These are phyloP conservation scores for Drosophila anomalata DNA, from an alignment of 2,888 invertebrate species.

Conservation along the genomic window DNA sequence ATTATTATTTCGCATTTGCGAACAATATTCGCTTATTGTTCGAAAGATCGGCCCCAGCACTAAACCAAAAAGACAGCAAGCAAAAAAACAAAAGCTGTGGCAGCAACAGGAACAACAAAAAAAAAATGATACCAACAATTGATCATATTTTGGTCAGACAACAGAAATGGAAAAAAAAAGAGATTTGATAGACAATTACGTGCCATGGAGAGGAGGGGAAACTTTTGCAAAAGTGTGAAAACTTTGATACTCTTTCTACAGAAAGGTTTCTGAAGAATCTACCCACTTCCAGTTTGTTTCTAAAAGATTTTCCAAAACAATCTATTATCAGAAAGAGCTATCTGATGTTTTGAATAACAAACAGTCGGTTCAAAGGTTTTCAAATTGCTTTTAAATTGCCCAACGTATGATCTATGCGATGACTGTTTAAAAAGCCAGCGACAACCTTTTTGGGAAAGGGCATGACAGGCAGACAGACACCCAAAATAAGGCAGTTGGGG, in stretches of 20 bases:
- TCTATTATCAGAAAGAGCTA: too few relatives aligned
- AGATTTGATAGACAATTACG: constrained; percentile 23
- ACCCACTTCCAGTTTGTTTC: not conserved
- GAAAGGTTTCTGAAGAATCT: not conserved
- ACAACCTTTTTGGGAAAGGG: constrained; percentile 59
- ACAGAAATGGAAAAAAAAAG: constrained; percentile 23
- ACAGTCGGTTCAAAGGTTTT: constrained; percentile 36
- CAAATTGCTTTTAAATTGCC: constrained; percentile 42
- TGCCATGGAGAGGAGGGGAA: constrained; percentile 1
- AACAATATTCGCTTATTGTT: constrained; percentile 57
- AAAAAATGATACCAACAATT: constrained; percentile 50
- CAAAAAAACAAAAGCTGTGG: not conserved
- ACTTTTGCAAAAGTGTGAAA: not conserved
- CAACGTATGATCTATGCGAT: constrained; percentile 36
- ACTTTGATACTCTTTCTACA: constrained; percentile 41
- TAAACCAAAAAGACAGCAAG: not conserved
- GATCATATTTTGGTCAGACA: constrained; percentile 57
- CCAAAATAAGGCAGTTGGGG: constrained; percentile 35
- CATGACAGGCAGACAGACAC: constrained; percentile 46
- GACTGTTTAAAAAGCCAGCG: constrained; percentile 34
- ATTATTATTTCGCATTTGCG: constrained; percentile 69
- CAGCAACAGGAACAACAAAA: constrained; percentile 11
- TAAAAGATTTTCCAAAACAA: too few relatives aligned
- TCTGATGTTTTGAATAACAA: not conserved
- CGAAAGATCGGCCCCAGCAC: constrained; percentile 30